Base-by-base conservation (phyloP, 2,113 vertebrate genomes). In the Puntigrus tetrazona region DNA sequence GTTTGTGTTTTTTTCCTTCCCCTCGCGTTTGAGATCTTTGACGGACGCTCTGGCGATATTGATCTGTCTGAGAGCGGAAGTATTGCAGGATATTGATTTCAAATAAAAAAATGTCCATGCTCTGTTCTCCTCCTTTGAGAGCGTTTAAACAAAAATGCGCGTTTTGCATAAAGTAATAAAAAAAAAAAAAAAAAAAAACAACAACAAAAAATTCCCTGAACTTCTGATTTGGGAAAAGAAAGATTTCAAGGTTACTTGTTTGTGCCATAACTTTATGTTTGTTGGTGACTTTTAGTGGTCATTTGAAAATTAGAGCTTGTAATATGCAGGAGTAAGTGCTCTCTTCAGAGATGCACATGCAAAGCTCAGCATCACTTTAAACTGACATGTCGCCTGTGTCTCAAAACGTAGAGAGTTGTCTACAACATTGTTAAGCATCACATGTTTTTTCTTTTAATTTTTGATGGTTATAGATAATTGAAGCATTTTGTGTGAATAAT, bases 31-130 rank as follows among this genome's bases (percentile, higher is more conserved):
- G 79, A 29, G 63, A 89, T 90, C 89, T 86, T 86, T 85, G 88
- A 78, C 86, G 57, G 88, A 88, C 81, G 88, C 89, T 91, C 89
- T 91, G 88, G 89, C 90, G 86, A 81, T 91, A 94, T 94, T 89
- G 92, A 94, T 92, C 90, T 74, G 89, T 93, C 90, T 91, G 88
- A 89, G 83, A 89, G 91, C 87, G 87, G 91, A 82, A 88, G 90
- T 90, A 92, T 92, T 89, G 90, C 91, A 89, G 72, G 69, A 2
- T 90, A 93, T 93, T 87, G 91, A 92, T 93, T 90, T 88, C 78
- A 91, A 90, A 91, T 87, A 74, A 45, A 76, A 14, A 27, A 65
- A 45, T 5, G 20, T 52, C 5, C 20, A 43, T 11, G 20, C 52
- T 80, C 5, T 65, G 50, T 78, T 57, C 31, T n/a, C n/a, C 0